These are phyloP conservation scores for Coremacera marginata DNA, from an alignment of 2,888 invertebrate species.

Conservation along the genomic window DNA sequence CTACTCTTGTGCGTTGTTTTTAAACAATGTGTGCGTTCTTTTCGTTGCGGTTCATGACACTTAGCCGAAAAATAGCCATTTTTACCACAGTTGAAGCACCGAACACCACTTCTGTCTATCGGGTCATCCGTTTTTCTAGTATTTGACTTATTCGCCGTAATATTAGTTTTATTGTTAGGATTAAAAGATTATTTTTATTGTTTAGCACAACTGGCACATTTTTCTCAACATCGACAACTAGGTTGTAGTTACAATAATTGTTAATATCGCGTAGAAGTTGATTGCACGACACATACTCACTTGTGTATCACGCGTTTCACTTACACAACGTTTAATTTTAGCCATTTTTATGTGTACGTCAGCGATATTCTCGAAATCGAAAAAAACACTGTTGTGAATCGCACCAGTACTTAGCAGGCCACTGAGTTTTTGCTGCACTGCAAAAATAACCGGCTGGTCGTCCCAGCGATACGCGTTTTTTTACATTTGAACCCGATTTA, in stretches of 20 bases:
- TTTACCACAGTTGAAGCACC: conserved; percentile 5
- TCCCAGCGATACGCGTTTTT: conserved; percentile 41
- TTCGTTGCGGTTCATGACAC: conserved; percentile 1
- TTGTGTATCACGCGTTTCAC: conserved; percentile 17
- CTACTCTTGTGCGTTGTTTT: not conserved
- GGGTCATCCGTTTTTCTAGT: not conserved
- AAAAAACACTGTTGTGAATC: conserved; percentile 34
- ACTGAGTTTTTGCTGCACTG: conserved; percentile 40
- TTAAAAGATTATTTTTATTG: too few species aligned
- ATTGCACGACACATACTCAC: conserved; percentile 35
- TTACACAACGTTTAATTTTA: conserved; percentile 12
- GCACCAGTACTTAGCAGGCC: conserved; percentile 38
- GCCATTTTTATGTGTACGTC: conserved; percentile 43
- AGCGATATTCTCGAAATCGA: conserved; percentile 38
- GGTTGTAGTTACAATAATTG: conserved; percentile 25
- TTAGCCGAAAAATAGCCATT: not conserved
- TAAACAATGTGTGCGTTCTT: not conserved
- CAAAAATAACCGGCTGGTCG: conserved; percentile 35
- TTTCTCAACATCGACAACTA: not conserved
- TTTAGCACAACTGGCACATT: not conserved
- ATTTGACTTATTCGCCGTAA: not conserved
- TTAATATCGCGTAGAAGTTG: conserved; percentile 34
- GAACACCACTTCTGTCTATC: not conserved
- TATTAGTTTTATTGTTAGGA: too few species aligned
- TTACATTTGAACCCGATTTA: conserved; percentile 30